phyloP scores from a whole-genome alignment of 2,113 vertebrate species.

The Colistium nudipinnis region DNA sequence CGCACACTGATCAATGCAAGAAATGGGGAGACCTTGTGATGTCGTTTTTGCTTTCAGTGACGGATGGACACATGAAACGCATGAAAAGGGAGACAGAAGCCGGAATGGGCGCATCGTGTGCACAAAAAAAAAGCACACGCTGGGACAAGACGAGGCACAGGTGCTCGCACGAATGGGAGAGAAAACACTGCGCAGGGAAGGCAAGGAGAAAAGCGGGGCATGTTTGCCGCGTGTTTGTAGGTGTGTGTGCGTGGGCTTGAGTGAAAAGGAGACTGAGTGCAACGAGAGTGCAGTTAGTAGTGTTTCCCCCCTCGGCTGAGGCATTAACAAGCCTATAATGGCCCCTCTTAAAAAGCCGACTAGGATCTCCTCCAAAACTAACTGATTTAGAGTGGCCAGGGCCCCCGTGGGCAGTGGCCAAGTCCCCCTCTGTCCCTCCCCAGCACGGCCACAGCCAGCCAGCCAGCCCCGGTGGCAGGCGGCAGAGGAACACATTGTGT shows the following conservation, averaged over 20 bases:
- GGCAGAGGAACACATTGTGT: constrained; percentile 87
- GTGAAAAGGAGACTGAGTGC: constrained; percentile 63
- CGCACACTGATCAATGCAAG: constrained; percentile 52
- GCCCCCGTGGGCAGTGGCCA: constrained; percentile 82
- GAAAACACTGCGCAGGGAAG: constrained; percentile 27
- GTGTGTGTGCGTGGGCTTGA: constrained; percentile 32
- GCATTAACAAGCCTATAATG: constrained; percentile 87
- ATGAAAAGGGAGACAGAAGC: constrained; percentile 42
- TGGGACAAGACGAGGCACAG: constrained; percentile 20
- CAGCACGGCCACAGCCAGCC: constrained; percentile 74
- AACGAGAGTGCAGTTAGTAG: constrained; percentile 75
- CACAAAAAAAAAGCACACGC: constrained; percentile 32
- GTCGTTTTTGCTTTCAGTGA: constrained; percentile 43
- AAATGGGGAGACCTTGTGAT: constrained; percentile 51
- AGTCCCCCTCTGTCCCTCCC: constrained; percentile 77
- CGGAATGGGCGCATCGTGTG: constrained; percentile 34
- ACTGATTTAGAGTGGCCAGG: constrained; percentile 82
- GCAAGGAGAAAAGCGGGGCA: constrained; percentile 12
- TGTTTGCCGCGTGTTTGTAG: constrained; percentile 9
- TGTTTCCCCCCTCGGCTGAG: constrained; percentile 80
- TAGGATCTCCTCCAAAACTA: constrained; percentile 88
- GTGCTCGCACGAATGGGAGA: constrained; percentile 24
- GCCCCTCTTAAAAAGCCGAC: constrained; percentile 83
- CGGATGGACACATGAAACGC: constrained; percentile 57
- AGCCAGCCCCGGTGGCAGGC: constrained; percentile 83